Conservation (phyloP, 2,113 vertebrate species). For the Maccullochella peelii region DNA sequence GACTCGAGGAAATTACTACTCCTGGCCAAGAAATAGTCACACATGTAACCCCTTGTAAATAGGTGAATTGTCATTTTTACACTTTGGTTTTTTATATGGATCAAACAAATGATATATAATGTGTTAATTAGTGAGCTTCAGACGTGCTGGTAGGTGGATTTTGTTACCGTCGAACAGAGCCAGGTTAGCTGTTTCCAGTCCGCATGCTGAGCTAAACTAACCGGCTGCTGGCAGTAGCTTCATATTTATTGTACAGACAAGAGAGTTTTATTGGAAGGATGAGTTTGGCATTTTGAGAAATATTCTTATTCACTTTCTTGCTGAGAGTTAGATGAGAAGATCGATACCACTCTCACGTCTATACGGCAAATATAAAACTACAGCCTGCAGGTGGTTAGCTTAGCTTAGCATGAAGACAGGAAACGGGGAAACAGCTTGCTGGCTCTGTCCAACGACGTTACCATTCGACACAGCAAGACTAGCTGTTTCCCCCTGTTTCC, state of each 20-base stretch:
- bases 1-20: not conserved
- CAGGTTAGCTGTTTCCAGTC: too few species aligned
- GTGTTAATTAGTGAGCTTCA: not conserved
- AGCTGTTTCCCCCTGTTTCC: not conserved
- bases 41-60: not conserved
- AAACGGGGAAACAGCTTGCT: not conserved
- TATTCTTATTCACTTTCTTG: too few species aligned
- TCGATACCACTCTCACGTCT: not conserved
- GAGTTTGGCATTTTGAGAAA: too few species aligned
- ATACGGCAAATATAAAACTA: not conserved
- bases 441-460: too few species aligned
- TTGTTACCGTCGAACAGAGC: not conserved
- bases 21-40: not conserved
- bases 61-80: not conserved
- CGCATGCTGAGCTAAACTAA: not conserved
- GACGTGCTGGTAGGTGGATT: not conserved
- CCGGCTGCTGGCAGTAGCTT: not conserved
- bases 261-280: not conserved
- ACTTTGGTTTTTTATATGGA: too few species aligned
- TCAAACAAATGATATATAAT: not conserved
- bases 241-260: not conserved
- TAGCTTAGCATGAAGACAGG: not conserved
- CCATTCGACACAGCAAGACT: not conserved
- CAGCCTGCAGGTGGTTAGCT: not conserved
- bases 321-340: not conserved